phyloP scores from a whole-genome alignment of 2,888 invertebrate species.

The Himalopsyche japonica region DNA sequence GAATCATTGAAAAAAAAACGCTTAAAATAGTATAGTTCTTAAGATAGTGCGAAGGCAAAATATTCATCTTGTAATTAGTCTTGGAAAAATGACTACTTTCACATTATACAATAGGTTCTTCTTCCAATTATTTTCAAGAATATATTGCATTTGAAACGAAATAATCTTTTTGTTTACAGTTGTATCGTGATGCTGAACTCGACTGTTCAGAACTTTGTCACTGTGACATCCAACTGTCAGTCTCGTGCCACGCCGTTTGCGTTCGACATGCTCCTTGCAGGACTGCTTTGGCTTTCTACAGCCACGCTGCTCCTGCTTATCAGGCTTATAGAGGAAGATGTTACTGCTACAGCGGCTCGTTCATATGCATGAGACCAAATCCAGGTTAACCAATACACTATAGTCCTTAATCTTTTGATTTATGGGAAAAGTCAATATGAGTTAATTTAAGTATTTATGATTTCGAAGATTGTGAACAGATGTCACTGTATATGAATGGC shows the following conservation, averaged over 20 bases:
- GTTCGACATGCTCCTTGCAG: slow-evolving; percentile 86
- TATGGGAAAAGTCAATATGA: not conserved
- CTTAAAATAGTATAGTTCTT: no score
- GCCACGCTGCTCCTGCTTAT: slow-evolving; percentile 87
- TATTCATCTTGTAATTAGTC: no score
- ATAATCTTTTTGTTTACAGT: slow-evolving; percentile 54
- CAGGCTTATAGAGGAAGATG: slow-evolving; percentile 88
- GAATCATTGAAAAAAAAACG: no score
- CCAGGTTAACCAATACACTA: slow-evolving; percentile 48
- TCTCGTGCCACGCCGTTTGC: slow-evolving; percentile 87
- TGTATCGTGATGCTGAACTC: slow-evolving; percentile 82
- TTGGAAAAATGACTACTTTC: no score
- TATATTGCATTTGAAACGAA: no score
- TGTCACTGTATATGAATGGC: no score
- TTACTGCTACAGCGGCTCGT: slow-evolving; percentile 87
- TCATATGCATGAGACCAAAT: slow-evolving; percentile 87
- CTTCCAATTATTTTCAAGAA: no score
- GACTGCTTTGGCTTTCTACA: slow-evolving; percentile 85
- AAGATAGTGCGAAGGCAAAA: no score
- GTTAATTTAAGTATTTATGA: not conserved
- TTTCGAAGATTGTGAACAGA: no score
- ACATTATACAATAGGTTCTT: no score
- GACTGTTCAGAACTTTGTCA: slow-evolving; percentile 91
- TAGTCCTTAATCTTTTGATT: no score
- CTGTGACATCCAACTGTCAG: slow-evolving; percentile 75